Percentiles rank a stretch among this genome's conserved stretches.
phyloP scores from a whole-genome alignment of 2,888 invertebrate genomes.

The Drosophila yooni region DNA sequence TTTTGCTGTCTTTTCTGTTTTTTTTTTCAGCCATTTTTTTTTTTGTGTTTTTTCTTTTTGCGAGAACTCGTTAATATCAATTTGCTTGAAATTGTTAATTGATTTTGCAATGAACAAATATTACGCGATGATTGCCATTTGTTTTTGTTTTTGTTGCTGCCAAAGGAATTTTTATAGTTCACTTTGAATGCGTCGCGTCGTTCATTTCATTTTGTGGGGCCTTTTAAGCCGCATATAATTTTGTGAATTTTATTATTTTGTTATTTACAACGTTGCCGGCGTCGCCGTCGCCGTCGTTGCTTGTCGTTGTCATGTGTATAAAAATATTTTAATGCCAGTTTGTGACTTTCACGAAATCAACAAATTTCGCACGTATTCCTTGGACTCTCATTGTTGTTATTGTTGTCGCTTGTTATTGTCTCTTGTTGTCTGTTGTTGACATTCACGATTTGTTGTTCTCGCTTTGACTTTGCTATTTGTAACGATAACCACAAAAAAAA shows the following conservation, averaged over 20 bases:
- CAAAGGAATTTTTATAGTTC: slow-evolving; percentile 42
- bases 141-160: slow-evolving; percentile 24
- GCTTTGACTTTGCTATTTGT: slow-evolving; percentile 41
- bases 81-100: slow-evolving; percentile 82
- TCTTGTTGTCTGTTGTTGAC: slow-evolving; percentile 40
- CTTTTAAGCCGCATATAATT: slow-evolving; percentile 64
- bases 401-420: slow-evolving; percentile 12
- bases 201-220: slow-evolving; percentile 47
- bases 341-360: slow-evolving; percentile 70
- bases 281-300: slow-evolving; percentile 10
- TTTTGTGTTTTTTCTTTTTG: slow-evolving; percentile 21
- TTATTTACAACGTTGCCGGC: slow-evolving; percentile 64
- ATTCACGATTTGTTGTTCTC: slow-evolving; percentile 42
- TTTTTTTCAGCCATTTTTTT: not conserved
- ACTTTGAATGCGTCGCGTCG: slow-evolving; percentile 40
- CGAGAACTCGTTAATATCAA: slow-evolving; percentile 82
- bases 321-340: slow-evolving; percentile 64
- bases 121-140: slow-evolving; percentile 70
- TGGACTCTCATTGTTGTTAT: slow-evolving; percentile 18
- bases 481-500: slow-evolving; percentile 45
- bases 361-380: slow-evolving; percentile 66
- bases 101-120: slow-evolving; percentile 82
- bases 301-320: slow-evolving; percentile 43
- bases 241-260: slow-evolving; percentile 68
- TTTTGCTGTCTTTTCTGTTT: not conserved